Base-by-base conservation (phyloP, 2,888 invertebrate species). In the Trissonchulus sp. region DNA sequence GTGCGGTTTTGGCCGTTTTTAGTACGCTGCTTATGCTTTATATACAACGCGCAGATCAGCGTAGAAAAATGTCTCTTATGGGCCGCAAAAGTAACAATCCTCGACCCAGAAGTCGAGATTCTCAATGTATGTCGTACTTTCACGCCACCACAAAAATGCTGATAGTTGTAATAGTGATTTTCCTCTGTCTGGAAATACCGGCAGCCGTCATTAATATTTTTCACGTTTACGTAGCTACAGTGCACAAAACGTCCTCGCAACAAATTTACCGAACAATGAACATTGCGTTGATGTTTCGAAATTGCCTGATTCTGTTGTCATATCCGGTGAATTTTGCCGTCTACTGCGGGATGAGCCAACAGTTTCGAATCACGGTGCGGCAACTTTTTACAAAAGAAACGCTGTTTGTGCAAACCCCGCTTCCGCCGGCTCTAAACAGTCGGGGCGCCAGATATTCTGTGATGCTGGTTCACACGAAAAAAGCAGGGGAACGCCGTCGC, bases 311-410 rank as follows among this genome's bases (percentile, higher is more conserved):
- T 77, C 91, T 94, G 76, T 89, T 93, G 62, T 93, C 93, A 68
- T 94, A 94, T 86, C 94, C 94, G 18, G 80, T 88, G 76, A 94
- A 95, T 85, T 94, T 96, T 83, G 94, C 94, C 77, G 94, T 95
- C 79, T 96, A 96, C 83, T 95, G 94, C 84, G 93, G 93, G 3
- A 95, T 95, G 94, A 93, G 93, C 48, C 88, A 93, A 38, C 93
- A 94, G 83, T 95, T 95, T 85, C 88, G 94, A 30, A 83, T 85
- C 72, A 85, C 85, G 0, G 85, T 85, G 78, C 84, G 82, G 75
- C 76, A 82, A 31, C 79, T 85, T 68, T 83, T 84, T 38, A 48
- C 48, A 23, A 48, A 23, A 8, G 48, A 48, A 23, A 48, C 48
- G 8, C 48, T 48, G 48, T 48, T 48, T 48, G 48, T 48, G 8